Conservation (phyloP, 2,888 invertebrate genomes). For the Julus scanicus region DNA sequence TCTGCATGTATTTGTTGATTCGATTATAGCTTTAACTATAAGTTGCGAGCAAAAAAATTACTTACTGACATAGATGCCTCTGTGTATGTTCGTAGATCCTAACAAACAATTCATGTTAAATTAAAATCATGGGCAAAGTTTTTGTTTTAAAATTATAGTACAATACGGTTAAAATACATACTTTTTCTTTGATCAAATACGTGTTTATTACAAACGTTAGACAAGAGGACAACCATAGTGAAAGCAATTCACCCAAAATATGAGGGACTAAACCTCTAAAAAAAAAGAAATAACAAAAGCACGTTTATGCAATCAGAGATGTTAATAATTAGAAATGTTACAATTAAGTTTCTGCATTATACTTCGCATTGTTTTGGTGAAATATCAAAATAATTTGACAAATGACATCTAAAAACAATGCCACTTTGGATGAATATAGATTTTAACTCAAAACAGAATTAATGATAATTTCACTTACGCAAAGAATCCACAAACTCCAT, state of each 20-base stretch:
- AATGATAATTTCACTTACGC: slow-evolving; percentile 62
- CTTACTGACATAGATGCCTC: slow-evolving; percentile 44
- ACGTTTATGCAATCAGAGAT: neutral
- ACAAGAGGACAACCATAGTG: slow-evolving; percentile 73
- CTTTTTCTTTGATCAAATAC: slow-evolving; percentile 18
- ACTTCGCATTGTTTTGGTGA: too few relatives aligned
- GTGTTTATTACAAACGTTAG: slow-evolving; percentile 42
- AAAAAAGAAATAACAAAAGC: slow-evolving; percentile 66
- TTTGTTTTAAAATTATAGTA: neutral
- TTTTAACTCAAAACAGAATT: too few relatives aligned
- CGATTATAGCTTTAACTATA: slow-evolving; percentile 75
- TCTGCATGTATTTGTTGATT: neutral
- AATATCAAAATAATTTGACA: too few relatives aligned
- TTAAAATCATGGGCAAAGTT: neutral
- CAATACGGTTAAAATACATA: neutral
- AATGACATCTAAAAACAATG: too few relatives aligned
- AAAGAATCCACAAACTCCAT: slow-evolving; percentile 81
- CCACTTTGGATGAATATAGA: too few relatives aligned
- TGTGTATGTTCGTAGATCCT: slow-evolving; percentile 10
- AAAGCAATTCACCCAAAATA: slow-evolving; percentile 76
- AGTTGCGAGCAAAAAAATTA: slow-evolving; percentile 74
- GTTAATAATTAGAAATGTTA: neutral
- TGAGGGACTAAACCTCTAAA: slow-evolving; percentile 90
- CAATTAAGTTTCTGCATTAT: too few relatives aligned
- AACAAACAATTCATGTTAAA: neutral